Percentiles rank a stretch among this genome's conserved stretches.
Conservation (phyloP, 2,888 invertebrate genomes). For the Arenicola marina region DNA sequence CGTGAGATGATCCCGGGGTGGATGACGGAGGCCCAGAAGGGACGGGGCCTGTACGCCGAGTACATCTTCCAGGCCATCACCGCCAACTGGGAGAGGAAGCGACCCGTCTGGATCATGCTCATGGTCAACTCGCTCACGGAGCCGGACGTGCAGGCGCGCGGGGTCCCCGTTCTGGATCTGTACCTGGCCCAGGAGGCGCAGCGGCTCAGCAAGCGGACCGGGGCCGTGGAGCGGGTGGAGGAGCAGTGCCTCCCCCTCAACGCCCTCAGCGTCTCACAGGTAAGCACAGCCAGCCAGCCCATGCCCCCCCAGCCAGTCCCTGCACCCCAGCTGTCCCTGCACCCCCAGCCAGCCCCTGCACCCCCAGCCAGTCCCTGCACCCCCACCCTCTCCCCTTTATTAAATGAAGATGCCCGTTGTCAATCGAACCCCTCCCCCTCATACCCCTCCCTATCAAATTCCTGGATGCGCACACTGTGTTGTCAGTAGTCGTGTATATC, state of each 20-base stretch:
- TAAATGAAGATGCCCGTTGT: no score
- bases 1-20: conserved; percentile 60
- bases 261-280: conserved; percentile 65
- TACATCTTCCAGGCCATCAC: conserved; percentile 64
- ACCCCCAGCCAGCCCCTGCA: no score
- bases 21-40: conserved; percentile 44
- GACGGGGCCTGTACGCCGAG: conserved; percentile 62
- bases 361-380: no score
- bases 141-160: conserved; percentile 61
- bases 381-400: no score
- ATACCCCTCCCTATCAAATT: no score
- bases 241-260: conserved; percentile 67
- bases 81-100: conserved; percentile 65
- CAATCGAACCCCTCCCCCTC: no score
- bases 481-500: no score
- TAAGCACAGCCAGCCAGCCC: no score
- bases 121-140: conserved; percentile 66
- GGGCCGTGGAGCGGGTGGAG: conserved; percentile 65
- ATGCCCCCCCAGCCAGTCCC: no score
- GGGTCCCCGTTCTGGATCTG: conserved; percentile 65
- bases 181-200: conserved; percentile 65
- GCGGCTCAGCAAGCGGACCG: conserved; percentile 61
- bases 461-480: no score
- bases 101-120: conserved; percentile 67
- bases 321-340: no score